Percentiles rank a stretch among this genome's conserved stretches.
Conservation (phyloP, 2,797 vertebrate species). For the Periparus ater region DNA sequence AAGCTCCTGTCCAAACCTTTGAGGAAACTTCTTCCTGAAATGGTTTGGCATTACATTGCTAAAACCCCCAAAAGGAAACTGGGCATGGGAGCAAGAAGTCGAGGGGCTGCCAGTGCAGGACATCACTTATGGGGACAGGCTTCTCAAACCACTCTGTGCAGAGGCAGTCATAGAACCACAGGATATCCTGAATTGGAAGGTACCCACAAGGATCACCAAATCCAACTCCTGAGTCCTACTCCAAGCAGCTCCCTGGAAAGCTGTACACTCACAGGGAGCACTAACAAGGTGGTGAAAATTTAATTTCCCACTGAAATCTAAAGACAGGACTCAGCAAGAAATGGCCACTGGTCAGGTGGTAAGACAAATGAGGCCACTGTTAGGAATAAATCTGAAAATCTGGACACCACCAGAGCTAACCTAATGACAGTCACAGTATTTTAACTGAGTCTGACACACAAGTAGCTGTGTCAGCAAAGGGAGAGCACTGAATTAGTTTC, state of each 20-base stretch:
- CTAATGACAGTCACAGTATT: neutral
- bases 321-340: neutral
- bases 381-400: conserved; percentile 7
- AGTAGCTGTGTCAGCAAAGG: neutral
- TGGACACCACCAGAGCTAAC: neutral
- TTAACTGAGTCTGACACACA: neutral
- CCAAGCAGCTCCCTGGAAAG: neutral
- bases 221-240: neutral
- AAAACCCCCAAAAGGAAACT: neutral
- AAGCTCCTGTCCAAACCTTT: neutral
- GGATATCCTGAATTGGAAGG: neutral
- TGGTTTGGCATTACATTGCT: neutral
- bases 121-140: neutral
- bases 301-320: neutral
- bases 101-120: neutral
- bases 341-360: neutral
- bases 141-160: neutral
- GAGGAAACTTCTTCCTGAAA: neutral
- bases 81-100: neutral
- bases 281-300: neutral
- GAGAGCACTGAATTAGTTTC: neutral
- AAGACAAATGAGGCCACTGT: neutral
- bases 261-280: neutral
- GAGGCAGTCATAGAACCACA: neutral
- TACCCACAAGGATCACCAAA: neutral